A percentile compares a stretch with the other conserved stretches of the same genome.
These are phyloP conservation scores for Rhinogobius similis DNA, from an alignment of 2,113 vertebrate species.

Conservation along the genomic window DNA sequence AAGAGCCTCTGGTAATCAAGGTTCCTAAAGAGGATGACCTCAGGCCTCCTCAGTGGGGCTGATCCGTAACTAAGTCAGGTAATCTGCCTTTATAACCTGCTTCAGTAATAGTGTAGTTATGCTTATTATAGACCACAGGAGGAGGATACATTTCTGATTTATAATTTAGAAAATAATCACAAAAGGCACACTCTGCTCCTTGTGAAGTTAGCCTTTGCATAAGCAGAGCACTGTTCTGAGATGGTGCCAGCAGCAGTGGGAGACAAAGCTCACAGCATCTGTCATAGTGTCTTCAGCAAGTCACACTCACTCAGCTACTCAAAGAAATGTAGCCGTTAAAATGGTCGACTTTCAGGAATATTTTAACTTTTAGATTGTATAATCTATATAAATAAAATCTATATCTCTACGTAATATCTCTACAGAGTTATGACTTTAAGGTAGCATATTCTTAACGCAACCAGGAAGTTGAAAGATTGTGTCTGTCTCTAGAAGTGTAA, in stretches of 20 bases:
- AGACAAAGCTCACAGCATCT: conserved; percentile 42
- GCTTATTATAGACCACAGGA: neutral
- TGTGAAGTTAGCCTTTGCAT: conserved; percentile 27
- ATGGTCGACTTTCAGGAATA: neutral
- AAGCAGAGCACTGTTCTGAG: conserved; percentile 15
- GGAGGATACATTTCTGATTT: neutral
- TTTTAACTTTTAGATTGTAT: neutral
- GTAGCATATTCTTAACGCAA: neutral
- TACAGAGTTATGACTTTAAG: no score
- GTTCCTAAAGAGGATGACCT: conserved; percentile 60
- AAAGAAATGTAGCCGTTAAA: neutral
- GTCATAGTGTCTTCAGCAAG: conserved; percentile 31
- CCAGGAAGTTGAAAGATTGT: no score
- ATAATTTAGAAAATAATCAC: neutral
- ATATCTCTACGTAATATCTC: no score
- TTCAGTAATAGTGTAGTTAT: conserved; percentile 3
- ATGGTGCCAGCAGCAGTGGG: conserved; percentile 44
- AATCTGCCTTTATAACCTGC: conserved; percentile 29
- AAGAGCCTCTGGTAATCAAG: conserved; percentile 6
- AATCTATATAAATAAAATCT: neutral
- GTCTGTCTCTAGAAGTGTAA: neutral
- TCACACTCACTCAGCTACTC: conserved; percentile 11
- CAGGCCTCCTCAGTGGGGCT: conserved; percentile 29
- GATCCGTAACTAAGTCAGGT: conserved; percentile 30
- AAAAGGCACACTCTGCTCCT: conserved; percentile 4